Percentiles rank a stretch among this genome's conserved stretches.
phyloP scores from a whole-genome alignment of 2,888 invertebrate species.

The Cyclophora albipunctata region DNA sequence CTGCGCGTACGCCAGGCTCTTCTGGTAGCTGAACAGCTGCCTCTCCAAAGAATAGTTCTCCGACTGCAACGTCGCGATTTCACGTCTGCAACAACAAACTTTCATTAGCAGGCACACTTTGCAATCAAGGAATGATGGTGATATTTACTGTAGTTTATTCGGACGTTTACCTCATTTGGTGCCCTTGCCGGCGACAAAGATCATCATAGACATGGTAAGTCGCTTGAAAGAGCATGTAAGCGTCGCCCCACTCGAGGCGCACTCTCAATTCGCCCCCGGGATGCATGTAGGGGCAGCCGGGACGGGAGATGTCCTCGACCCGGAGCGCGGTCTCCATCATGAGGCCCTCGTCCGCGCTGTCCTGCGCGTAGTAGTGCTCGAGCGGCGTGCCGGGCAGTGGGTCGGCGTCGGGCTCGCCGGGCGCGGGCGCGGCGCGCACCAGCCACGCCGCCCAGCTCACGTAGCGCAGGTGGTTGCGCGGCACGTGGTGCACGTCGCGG shows the following conservation, averaged over 20 bases:
- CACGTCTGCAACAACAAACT: conserved; percentile 74
- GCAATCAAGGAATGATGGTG: neutral
- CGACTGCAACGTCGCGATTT: conserved; percentile 85
- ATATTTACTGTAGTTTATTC: neutral
- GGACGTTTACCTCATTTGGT: conserved; percentile 83
- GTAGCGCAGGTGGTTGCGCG: conserved; percentile 82
- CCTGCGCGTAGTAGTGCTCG: conserved; percentile 87
- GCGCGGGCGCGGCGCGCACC: conserved; percentile 65
- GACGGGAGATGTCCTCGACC: conserved; percentile 81
- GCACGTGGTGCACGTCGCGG: conserved; percentile 85
- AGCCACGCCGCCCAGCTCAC: conserved; percentile 84
- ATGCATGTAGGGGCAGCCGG: conserved; percentile 81
- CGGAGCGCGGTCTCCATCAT: conserved; percentile 87
- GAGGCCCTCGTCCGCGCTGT: conserved; percentile 84
- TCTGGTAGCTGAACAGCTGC: conserved; percentile 88
- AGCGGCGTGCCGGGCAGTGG: conserved; percentile 83
- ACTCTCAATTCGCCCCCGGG: conserved; percentile 83
- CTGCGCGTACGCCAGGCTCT: conserved; percentile 83
- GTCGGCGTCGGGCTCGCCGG: conserved; percentile 78
- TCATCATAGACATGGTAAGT: conserved; percentile 90
- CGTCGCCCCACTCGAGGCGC: conserved; percentile 88
- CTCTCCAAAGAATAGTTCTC: conserved; percentile 89
- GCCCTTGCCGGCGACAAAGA: conserved; percentile 84
- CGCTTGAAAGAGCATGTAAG: conserved; percentile 85
- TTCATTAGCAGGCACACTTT: neutral